Percentiles rank a stretch among this genome's conserved stretches.
Evolutionary conservation across 2,888 invertebrate species (phyloP).

Genomic region (Caradrina kadenii): DNA sequence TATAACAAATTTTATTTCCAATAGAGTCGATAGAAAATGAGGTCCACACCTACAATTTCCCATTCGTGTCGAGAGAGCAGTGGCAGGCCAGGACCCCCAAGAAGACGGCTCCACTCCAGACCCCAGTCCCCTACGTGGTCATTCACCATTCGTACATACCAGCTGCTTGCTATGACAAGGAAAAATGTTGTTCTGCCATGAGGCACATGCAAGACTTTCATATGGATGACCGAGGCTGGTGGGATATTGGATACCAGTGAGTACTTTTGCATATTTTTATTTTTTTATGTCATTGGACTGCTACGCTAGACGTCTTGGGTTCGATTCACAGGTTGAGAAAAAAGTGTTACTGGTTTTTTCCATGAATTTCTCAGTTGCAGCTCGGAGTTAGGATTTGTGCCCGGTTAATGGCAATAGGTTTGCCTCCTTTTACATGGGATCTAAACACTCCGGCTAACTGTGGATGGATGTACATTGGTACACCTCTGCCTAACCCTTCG

Average conservation of each 20-base stretch:
- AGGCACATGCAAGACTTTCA: slow-evolving; percentile 92
- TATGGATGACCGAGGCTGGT: slow-evolving; percentile 91
- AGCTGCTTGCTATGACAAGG: slow-evolving; percentile 87
- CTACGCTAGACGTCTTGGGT: no score
- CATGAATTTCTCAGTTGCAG: no score
- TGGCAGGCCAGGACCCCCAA: slow-evolving; percentile 92
- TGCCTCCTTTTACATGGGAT: no score
- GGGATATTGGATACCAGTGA: slow-evolving; percentile 92
- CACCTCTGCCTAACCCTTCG: no score
- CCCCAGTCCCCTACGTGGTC: slow-evolving; percentile 92
- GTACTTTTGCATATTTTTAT: slow-evolving; percentile 33
- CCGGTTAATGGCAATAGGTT: no score
- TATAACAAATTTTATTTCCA: slow-evolving; percentile 27
- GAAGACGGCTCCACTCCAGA: slow-evolving; percentile 81
- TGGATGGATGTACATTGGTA: no score
- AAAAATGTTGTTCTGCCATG: slow-evolving; percentile 91
- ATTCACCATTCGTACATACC: slow-evolving; percentile 93
- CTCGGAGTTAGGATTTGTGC: no score
- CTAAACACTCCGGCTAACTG: no score
- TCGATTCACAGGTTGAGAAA: no score
- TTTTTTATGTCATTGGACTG: no score
- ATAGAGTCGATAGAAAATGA: slow-evolving; percentile 73
- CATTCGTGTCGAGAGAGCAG: slow-evolving; percentile 82
- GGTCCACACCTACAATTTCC: slow-evolving; percentile 76
- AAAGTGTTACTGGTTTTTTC: no score